These are phyloP conservation scores for Micronisus gabar DNA, from an alignment of 2,113 vertebrate genomes.

Conservation along the genomic window DNA sequence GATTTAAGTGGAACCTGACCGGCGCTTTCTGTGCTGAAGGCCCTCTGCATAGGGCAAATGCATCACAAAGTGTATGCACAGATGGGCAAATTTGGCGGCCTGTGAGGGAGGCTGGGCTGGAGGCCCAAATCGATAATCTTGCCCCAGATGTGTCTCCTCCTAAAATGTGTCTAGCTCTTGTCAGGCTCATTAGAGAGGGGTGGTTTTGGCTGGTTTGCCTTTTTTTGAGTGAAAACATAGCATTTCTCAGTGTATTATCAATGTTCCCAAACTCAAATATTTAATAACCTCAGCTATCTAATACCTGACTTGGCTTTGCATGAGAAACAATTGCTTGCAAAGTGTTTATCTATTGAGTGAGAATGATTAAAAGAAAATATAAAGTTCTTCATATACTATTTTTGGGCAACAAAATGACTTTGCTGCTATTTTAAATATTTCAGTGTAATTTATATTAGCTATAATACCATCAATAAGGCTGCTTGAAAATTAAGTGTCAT, in stretches of 20 bases:
- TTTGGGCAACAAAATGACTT: slow-evolving; percentile 1
- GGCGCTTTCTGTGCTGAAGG: not conserved
- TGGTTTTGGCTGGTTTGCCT: not conserved
- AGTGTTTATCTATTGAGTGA: slow-evolving; percentile 48
- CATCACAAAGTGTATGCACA: not conserved
- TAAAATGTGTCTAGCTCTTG: slow-evolving; percentile 15
- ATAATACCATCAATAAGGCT: slow-evolving; percentile 42
- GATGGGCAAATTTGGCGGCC: slow-evolving; percentile 6
- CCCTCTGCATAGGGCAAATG: not conserved
- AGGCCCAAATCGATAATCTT: not conserved
- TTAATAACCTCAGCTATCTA: slow-evolving; percentile 2
- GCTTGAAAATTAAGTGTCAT: slow-evolving; percentile 61
- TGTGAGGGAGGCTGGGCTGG: not conserved
- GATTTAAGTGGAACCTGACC: not conserved
- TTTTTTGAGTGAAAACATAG: not conserved
- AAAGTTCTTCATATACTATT: not conserved
- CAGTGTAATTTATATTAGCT: slow-evolving; percentile 51
- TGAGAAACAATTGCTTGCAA: slow-evolving; percentile 10
- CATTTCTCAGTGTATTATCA: not conserved
- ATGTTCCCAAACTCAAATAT: not conserved
- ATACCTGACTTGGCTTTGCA: slow-evolving; percentile 36
- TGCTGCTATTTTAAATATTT: slow-evolving; percentile 53
- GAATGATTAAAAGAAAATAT: slow-evolving; percentile 45
- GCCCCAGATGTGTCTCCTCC: slow-evolving; percentile 35
- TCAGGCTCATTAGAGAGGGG: slow-evolving; percentile 23